These are phyloP conservation scores for Pedetes capensis DNA, from an alignment of 2,113 vertebrate species.

Conservation along the genomic window DNA sequence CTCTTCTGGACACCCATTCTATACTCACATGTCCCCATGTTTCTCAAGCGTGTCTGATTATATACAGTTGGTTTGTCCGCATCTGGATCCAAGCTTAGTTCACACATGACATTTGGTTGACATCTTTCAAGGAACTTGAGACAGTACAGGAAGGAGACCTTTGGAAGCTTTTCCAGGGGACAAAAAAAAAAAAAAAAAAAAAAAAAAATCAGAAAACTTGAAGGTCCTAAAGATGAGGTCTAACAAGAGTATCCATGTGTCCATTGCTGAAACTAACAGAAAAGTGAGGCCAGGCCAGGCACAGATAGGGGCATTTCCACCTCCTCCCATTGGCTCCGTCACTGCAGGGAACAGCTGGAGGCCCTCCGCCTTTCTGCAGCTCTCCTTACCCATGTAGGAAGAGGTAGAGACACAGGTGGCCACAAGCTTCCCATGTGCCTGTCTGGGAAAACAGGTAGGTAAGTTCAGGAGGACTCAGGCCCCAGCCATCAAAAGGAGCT, in stretches of 20 bases:
- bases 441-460: neutral
- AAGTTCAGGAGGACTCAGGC: neutral
- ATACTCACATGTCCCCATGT: neutral
- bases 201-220: slow-evolving; percentile 15
- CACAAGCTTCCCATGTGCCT: neutral
- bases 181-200: neutral
- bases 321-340: neutral
- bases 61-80: neutral
- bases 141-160: neutral
- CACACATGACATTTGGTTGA: neutral
- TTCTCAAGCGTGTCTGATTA: neutral
- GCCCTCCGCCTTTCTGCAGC: neutral
- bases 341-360: accelerated
- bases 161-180: neutral
- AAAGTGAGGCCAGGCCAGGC: neutral
- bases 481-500: neutral
- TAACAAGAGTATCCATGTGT: neutral
- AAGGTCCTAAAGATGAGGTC: neutral
- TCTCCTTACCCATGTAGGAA: neutral
- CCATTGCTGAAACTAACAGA: neutral
- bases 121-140: neutral
- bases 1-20: neutral
- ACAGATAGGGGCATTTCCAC: neutral
- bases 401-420: neutral
- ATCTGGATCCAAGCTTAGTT: neutral